Evolutionary conservation across 2,797 vertebrate species (phyloP).

Genomic region (Myiotriccus ornatus): DNA sequence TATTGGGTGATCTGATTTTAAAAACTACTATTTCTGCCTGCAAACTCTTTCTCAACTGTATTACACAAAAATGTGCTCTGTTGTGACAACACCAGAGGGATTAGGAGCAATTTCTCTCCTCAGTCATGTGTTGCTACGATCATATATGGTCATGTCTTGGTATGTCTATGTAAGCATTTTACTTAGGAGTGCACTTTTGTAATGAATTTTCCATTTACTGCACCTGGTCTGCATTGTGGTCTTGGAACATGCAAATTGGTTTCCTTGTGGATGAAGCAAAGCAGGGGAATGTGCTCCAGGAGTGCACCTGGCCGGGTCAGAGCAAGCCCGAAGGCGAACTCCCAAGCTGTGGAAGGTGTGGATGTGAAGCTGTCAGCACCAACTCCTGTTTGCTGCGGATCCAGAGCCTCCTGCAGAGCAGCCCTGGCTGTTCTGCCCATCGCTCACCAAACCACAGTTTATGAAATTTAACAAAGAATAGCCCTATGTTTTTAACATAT

Average conservation of each 20-base stretch:
- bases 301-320: rapidly evolving
- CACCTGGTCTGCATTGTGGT: neutral
- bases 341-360: neutral
- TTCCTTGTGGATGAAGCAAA: neutral
- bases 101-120: neutral
- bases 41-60: neutral
- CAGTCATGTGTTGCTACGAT: neutral
- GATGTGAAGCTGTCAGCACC: neutral
- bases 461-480: neutral
- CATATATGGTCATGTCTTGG: neutral
- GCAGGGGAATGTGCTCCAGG: neutral
- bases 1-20: neutral
- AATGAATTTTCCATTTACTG: neutral
- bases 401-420: neutral
- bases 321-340: neutral
- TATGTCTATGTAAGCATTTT: neutral
- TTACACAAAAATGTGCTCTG: neutral
- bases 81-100: neutral
- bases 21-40: neutral
- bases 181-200: neutral
- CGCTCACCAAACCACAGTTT: neutral
- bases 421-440: neutral
- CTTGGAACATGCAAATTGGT: neutral
- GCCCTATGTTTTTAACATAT: neutral
- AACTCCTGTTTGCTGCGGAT: neutral